These are phyloP conservation scores for Enteromius mattozi DNA, from an alignment of 2,797 vertebrate genomes.

Conservation along the genomic window DNA sequence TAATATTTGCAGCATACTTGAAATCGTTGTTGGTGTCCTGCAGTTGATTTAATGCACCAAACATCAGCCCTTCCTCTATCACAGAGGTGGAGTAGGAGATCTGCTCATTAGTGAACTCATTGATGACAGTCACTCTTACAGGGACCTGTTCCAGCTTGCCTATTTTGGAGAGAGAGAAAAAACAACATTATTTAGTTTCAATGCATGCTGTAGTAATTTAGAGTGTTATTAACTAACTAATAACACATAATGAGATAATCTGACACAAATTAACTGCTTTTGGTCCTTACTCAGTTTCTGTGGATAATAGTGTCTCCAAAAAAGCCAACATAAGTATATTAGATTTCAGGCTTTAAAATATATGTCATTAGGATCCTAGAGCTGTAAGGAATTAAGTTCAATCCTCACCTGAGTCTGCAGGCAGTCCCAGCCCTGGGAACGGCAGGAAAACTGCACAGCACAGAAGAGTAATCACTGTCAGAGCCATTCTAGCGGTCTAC, in stretches of 20 bases:
- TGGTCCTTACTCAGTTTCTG: not conserved
- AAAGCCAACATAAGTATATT: not conserved
- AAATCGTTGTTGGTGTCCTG: slow-evolving; percentile 66
- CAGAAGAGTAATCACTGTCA: slow-evolving; percentile 52
- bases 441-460: slow-evolving; percentile 60
- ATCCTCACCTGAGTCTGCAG: slow-evolving; percentile 60
- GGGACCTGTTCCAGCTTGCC: slow-evolving; percentile 52
- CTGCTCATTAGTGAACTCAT: slow-evolving; percentile 58
- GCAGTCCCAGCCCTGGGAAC: slow-evolving; percentile 42
- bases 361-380: not conserved
- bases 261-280: not conserved
- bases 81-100: slow-evolving; percentile 62
- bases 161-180: slow-evolving; percentile 16
- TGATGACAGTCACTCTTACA: slow-evolving; percentile 69
- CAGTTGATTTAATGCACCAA: slow-evolving; percentile 71
- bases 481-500: slow-evolving; percentile 60
- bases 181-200: not conserved
- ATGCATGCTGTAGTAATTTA: not conserved
- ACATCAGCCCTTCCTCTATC: slow-evolving; percentile 69
- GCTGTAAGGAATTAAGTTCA: not conserved
- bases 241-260: not conserved
- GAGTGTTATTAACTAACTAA: not conserved
- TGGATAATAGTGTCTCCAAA: not conserved
- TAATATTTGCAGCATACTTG: slow-evolving; percentile 54
- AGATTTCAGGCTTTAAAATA: not conserved